Conservation (phyloP, 2,888 invertebrate genomes). For the Pasiphila rectangulata region DNA sequence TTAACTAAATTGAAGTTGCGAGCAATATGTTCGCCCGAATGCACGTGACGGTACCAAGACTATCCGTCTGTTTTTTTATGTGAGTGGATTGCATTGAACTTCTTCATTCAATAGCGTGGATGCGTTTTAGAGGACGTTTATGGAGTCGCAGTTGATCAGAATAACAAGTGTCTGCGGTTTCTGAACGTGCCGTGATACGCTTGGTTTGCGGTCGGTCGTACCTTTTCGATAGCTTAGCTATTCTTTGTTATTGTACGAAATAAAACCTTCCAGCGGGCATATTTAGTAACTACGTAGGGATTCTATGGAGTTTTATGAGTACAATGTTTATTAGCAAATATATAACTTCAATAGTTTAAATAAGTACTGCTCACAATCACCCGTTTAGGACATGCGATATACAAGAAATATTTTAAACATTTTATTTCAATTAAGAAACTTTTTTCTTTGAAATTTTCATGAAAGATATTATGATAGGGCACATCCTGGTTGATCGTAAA, state of each 20-base stretch:
- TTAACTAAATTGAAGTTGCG: slow-evolving; percentile 77
- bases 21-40: slow-evolving; percentile 56
- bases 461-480: no score
- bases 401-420: no score
- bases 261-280: no score
- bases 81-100: slow-evolving; percentile 61
- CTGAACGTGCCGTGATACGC: slow-evolving; percentile 6
- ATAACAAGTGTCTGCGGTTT: slow-evolving; percentile 51
- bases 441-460: no score
- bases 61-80: slow-evolving; percentile 64
- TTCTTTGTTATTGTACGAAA: not conserved
- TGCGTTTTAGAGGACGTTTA: slow-evolving; percentile 49
- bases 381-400: no score
- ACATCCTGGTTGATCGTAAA: no score
- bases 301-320: no score
- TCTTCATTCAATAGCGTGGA: slow-evolving; percentile 50
- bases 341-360: no score
- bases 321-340: no score
- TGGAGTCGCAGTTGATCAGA: slow-evolving; percentile 44
- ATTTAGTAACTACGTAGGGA: no score
- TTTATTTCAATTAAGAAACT: no score
- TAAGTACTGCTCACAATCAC: no score
- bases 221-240: not conserved
- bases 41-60: slow-evolving; percentile 64
- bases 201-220: slow-evolving; percentile 10